Conservation (phyloP, 2,888 invertebrate genomes). For the Xestia c-nigrum region DNA sequence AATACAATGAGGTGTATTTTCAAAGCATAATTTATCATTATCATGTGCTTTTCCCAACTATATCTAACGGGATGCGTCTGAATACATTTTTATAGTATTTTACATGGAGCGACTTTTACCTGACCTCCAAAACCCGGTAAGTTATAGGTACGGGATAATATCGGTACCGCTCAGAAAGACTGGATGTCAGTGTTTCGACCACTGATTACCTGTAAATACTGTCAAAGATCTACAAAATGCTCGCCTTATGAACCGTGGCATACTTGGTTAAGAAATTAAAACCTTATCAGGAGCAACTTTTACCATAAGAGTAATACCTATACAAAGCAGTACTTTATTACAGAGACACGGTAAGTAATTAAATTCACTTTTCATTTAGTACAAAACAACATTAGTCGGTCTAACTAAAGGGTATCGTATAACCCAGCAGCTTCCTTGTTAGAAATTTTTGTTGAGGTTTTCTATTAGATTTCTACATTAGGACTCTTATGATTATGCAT, state of each 20-base stretch:
- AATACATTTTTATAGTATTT: too few relatives aligned
- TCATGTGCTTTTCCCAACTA: too few relatives aligned
- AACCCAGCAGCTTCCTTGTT: neutral
- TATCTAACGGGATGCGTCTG: too few relatives aligned
- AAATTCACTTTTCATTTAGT: neutral
- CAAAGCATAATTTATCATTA: too few relatives aligned
- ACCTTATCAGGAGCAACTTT: neutral
- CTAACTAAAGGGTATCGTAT: neutral
- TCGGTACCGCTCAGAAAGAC: too few relatives aligned
- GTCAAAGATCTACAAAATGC: too few relatives aligned
- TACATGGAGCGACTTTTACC: too few relatives aligned
- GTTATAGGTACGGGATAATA: too few relatives aligned
- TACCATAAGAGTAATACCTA: neutral
- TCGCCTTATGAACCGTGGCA: neutral
- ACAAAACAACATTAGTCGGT: neutral
- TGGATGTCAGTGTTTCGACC: too few relatives aligned
- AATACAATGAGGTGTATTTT: neutral
- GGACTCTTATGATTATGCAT: neutral
- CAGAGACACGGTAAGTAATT: neutral
- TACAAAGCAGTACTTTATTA: neutral
- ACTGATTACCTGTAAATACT: too few relatives aligned
- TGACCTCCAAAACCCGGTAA: too few relatives aligned
- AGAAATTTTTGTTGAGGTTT: neutral
- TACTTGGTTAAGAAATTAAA: neutral
- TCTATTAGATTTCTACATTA: neutral